Percentiles rank a stretch among this genome's conserved stretches.
Conservation (phyloP, 2,888 invertebrate species). For the Lissonota sp. region DNA sequence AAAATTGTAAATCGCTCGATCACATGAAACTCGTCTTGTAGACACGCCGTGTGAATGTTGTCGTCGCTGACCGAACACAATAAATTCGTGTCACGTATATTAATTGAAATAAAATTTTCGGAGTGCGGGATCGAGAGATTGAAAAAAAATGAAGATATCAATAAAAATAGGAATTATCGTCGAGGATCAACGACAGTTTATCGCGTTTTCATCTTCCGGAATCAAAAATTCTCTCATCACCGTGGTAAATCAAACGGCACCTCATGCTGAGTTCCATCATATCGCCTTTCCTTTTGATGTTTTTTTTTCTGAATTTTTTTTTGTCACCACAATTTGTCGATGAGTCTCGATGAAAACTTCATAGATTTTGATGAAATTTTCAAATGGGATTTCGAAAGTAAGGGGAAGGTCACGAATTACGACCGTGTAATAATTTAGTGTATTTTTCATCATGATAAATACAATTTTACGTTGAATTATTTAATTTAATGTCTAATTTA, state of each 20-base stretch:
- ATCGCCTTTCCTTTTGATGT: constrained; percentile 24
- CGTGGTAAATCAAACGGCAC: constrained; percentile 12
- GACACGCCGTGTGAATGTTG: constrained; percentile 39
- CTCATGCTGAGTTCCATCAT: constrained; percentile 17
- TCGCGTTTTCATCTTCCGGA: constrained; percentile 53
- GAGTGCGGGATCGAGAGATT: constrained; percentile 31
- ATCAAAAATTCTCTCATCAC: constrained; percentile 43
- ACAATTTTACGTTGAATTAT: too few species aligned
- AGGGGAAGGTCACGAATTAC: too few species aligned
- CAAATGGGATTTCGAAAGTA: too few species aligned
- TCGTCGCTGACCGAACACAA: constrained; percentile 31
- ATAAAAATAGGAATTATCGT: constrained; percentile 4
- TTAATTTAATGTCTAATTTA: too few species aligned
- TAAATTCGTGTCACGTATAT: constrained; percentile 55
- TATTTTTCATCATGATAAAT: too few species aligned
- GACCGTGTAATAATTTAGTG: too few species aligned
- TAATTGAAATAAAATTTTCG: constrained; percentile 35
- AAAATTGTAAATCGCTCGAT: constrained; percentile 54
- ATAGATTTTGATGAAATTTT: too few species aligned
- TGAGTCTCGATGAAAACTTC: too few species aligned
- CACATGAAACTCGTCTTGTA: constrained; percentile 43
- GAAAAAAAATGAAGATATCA: constrained; percentile 2
- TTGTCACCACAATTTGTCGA: not conserved
- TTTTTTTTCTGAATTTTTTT: constrained; percentile 30
- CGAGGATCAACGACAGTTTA: constrained; percentile 24